Evolutionary conservation across 2,888 invertebrate species (phyloP), one percentile per base, ranked within the genome.

Genomic region (Orgyia antiqua): DNA sequence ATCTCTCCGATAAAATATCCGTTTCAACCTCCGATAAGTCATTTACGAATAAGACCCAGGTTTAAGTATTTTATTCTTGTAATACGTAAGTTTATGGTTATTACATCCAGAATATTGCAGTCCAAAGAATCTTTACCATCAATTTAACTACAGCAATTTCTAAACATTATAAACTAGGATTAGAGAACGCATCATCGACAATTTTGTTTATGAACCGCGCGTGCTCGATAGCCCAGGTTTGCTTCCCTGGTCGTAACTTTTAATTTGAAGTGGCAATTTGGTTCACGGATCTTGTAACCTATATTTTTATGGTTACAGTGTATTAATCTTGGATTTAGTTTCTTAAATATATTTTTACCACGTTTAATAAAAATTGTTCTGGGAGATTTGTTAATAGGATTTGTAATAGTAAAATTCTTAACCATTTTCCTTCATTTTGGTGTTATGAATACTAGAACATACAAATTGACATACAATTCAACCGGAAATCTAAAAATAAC

Each of bases 161-260:
- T 33, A 46, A 52, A 53, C 39, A 51, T 51, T 43, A 42, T 51
- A 53, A 53, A 51, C 29, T 28, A 39, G 52, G 53, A 50, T 54
- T 54, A 54, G 42, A 37, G 29, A 39, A 15, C 13, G 30, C 29
- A 50, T 29, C 26, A 45, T 24, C 33, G 23, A 25, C 31, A 27
- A 39, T 42, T 38, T 49, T 54, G 58, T 68, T 65, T 64, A 67
- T 48, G 48, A 36, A 44, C 31, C 47, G 58, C 47, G 58, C 72
- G 73, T 73, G 77, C 68, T 58, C 52, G 55, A 69, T 66, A 55
- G 62, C 43, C 39, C 59, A 58, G 68, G 71, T 74, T 72, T 55
- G 46, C 60, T 76, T 80, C 78, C 77, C 68, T 68, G 44, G 45
- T 77, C 74, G 64, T 79, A 73, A 79, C 60, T 76, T 68, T 56